Evolutionary conservation across 2,797 vertebrate species (phyloP), one percentile per base, ranked within the genome.

Genomic region (Ateles fusciceps): DNA sequence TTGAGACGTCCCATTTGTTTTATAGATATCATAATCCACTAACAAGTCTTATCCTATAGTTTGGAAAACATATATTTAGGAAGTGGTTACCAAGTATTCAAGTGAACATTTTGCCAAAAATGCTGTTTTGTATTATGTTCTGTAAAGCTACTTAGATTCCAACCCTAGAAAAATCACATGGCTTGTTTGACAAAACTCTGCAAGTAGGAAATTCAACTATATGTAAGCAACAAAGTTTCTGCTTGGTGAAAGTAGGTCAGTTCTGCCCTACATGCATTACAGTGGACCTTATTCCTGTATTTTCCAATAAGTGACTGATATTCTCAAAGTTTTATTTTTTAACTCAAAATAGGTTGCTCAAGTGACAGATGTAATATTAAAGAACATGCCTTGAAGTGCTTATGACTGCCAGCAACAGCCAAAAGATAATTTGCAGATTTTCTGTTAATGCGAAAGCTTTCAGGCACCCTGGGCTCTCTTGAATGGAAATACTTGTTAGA

Each of bases 1-100:
- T 42, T 96, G 44, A 89, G n/a, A 72, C 59, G 42, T 22, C 72
- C n/a, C n/a, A 61, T n/a, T 72, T 89, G 78, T 68, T 30, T 5
- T 12, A 14, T 44, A 46, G 15, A 83, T 14, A 68, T 89, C 48
- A 78, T 76, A 76, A 94, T 78, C 22, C 12, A 33, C 3, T 72
- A 57, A 83, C 44, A 17, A 22, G 4, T 64, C n/a, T 57, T 81
- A 48, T 71, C 30, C 24, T 71, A 48, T 1, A 72, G 11, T 81
- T 94, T 95, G 44, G 64, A 92, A 95, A 90, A 84, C 24, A 57
- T 48, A 90, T 30, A 55, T 64, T 90, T 86, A 93, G 44, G 19
- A 95, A 83, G 26, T 11, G 4, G 33, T 79, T 90, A 46, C n/a
- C 44, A 83, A 52, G 30, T 46, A 17, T 44, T 92, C 46, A 50